A percentile compares a stretch with the other conserved stretches of the same genome.
phyloP scores from a whole-genome alignment of 2,797 vertebrate genomes.

The Hylomyscus alleni region DNA sequence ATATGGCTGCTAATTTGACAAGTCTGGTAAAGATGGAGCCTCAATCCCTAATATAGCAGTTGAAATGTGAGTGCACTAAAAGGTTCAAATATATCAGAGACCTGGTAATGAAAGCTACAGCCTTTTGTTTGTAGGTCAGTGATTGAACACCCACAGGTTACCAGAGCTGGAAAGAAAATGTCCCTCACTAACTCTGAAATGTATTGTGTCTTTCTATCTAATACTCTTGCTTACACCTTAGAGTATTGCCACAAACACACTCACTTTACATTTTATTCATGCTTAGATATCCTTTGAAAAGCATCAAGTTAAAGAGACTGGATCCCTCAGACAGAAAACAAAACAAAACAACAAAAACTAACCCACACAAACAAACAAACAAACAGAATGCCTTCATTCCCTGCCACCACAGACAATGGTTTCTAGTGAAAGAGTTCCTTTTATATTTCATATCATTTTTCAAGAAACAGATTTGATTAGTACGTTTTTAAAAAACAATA shows the following conservation, averaged over 20 bases:
- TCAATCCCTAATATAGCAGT: conserved; percentile 34
- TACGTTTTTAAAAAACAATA: conserved; percentile 22
- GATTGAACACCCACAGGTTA: conserved; percentile 40
- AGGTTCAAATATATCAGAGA: conserved; percentile 45
- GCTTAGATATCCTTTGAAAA: conserved; percentile 44
- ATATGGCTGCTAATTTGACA: background rate
- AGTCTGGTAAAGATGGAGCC: background rate
- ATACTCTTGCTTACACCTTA: background rate
- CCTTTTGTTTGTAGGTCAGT: conserved; percentile 62
- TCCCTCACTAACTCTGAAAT: conserved; percentile 9
- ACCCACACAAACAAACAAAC: background rate
- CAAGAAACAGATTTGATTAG: conserved; percentile 28
- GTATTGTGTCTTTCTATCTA: background rate
- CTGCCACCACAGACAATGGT: conserved; percentile 3
- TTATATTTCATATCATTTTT: background rate
- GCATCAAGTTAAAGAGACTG: conserved; percentile 37
- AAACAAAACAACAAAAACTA: background rate
- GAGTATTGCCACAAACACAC: conserved; percentile 30
- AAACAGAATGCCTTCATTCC: background rate
- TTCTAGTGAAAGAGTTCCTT: conserved; percentile 25
- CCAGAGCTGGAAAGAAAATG: conserved; percentile 49
- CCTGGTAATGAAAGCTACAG: conserved; percentile 45
- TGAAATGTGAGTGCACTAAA: conserved; percentile 56
- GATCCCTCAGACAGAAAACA: background rate
- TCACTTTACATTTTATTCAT: conserved; percentile 45